Evolutionary conservation across 2,797 vertebrate genomes (phyloP).

Genomic region (Dipus sagitta): DNA sequence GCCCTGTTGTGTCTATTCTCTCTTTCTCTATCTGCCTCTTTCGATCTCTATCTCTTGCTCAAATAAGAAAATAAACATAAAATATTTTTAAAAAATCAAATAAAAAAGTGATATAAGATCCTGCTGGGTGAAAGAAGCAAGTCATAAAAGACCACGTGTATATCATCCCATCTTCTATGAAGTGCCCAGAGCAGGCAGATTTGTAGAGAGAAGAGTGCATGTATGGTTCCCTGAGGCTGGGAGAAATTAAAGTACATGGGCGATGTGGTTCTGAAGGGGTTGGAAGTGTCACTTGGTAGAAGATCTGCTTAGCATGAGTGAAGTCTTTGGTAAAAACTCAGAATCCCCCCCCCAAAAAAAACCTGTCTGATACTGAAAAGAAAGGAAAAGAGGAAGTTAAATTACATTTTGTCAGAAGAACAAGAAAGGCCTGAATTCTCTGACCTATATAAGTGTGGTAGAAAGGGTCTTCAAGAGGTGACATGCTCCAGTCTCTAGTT

Average conservation of each 20-base stretch:
- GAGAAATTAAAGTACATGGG: neutral
- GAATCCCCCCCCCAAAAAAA: neutral
- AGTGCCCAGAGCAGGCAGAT: neutral
- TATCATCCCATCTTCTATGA: neutral
- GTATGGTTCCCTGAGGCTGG: neutral
- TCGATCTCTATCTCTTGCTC: neutral
- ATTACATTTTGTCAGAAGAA: neutral
- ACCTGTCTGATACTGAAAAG: neutral
- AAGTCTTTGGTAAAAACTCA: neutral
- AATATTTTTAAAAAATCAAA: neutral
- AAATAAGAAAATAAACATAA: neutral
- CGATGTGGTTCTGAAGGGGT: neutral
- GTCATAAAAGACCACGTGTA: neutral
- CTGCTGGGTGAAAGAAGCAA: neutral
- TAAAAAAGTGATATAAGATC: neutral
- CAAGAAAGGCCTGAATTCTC: neutral
- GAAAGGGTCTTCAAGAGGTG: neutral
- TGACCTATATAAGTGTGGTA: neutral
- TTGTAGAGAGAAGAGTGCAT: neutral
- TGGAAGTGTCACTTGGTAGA: too few relatives aligned
- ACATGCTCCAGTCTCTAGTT: neutral
- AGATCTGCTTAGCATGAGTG: neutral
- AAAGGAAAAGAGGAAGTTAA: neutral
- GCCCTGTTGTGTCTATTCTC: too few relatives aligned
- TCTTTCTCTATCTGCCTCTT: too few relatives aligned